Evolutionary conservation across 2,888 invertebrate species (phyloP), one percentile per base, ranked within the genome.

Genomic region (Corythucha ciliata): DNA sequence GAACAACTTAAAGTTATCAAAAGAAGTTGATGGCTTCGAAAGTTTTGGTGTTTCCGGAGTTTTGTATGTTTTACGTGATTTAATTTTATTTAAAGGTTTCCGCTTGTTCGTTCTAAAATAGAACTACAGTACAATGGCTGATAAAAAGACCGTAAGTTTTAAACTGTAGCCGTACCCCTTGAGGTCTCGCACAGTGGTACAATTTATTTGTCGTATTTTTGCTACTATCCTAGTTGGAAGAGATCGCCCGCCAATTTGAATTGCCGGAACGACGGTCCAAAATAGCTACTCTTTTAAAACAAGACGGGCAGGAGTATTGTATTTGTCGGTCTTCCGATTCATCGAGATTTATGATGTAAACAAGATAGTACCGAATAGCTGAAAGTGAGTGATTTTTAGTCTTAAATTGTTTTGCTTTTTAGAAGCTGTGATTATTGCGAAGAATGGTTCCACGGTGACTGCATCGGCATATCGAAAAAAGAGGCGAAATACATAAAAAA

Each of bases 401-500:
- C 45, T 24, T 26, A 39, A 2, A 54, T 26, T 39, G n/a, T 24
- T 36, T 29, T 42, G 27, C 45, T 10, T 48, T 66, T 4, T 64
- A 89, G 89, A 68, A 92, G 89, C 29, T 97, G 97, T 70, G 97
- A 97, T 68, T 79, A 87, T 12, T 97, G 97, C 67, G 92, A 96
- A 68, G 94, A 96, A 69, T 97, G 97, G 96, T 97, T 92, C 66
- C 97, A 97, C 65, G 96, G 96, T 1, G 92, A 94, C 65, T 97
- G 96, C 67, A 93, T 97, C 58, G 88, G 87, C 61, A 89, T 96
- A 59, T 92, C 91, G 0, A 89, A 92, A 67, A 80, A 85, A 60
- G 91, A 93, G 66, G 88, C 96, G 0, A 91, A 90, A 64, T 79
- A 83, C 59, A 96, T 97, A 51, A 88, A 90, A 64, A 88, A 88